These are phyloP conservation scores for Psephotus haematonotus DNA, from an alignment of 2,113 vertebrate species.

Conservation along the genomic window DNA sequence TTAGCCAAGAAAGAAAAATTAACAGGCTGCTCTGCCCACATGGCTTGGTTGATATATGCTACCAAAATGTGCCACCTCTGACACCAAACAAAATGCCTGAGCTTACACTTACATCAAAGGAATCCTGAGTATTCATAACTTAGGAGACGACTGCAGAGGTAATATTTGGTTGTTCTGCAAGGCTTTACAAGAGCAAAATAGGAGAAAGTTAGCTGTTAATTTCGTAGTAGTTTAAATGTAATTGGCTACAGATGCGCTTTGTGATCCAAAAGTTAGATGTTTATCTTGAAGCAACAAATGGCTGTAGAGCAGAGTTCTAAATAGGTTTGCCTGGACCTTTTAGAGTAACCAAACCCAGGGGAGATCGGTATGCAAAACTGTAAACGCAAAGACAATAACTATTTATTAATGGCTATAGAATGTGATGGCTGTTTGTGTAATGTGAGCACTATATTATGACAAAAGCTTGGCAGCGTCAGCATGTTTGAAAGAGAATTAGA, in stretches of 20 bases:
- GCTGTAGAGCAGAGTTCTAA: slow-evolving; percentile 28
- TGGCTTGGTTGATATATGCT: neutral
- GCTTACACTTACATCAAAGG: neutral
- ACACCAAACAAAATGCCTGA: neutral
- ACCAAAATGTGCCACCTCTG: slow-evolving; percentile 8
- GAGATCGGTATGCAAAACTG: slow-evolving; percentile 58
- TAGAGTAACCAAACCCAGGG: slow-evolving; percentile 46
- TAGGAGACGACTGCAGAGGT: neutral
- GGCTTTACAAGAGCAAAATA: slow-evolving; percentile 34
- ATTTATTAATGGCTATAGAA: slow-evolving; percentile 71
- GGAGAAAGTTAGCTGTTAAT: slow-evolving; percentile 58
- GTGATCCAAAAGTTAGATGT: slow-evolving; percentile 49
- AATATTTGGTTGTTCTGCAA: slow-evolving; percentile 3
- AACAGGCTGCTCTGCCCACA: neutral
- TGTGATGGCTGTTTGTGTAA: slow-evolving; percentile 75
- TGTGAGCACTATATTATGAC: slow-evolving; percentile 75
- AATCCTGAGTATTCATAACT: neutral
- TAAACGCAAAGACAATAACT: slow-evolving; percentile 73
- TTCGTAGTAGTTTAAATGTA: slow-evolving; percentile 54
- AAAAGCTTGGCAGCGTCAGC: slow-evolving; percentile 77
- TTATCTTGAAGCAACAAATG: slow-evolving; percentile 39
- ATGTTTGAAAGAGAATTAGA: slow-evolving; percentile 80
- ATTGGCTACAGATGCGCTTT: slow-evolving; percentile 58
- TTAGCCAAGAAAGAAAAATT: neutral
- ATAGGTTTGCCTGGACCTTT: slow-evolving; percentile 63